A percentile compares a stretch with the other conserved stretches of the same genome.
Conservation (phyloP, 2,113 vertebrate species). For the Eptesicus fuscus region DNA sequence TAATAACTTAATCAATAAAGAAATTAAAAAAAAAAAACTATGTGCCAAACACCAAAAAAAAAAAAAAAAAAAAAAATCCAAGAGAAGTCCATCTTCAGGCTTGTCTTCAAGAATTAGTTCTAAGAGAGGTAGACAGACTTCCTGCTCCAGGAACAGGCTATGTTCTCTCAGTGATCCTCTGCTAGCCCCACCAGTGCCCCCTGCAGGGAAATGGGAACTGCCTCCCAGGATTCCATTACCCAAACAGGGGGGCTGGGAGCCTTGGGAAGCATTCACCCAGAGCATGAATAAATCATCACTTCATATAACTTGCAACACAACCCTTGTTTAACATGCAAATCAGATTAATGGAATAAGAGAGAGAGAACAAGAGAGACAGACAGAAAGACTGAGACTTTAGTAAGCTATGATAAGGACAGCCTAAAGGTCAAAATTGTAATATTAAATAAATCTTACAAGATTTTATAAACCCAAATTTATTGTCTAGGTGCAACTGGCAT, state of each 20-base stretch:
- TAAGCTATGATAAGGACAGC: constrained; percentile 75
- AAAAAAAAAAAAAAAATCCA: neutral
- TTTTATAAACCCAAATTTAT: constrained; percentile 88
- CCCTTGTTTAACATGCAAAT: constrained; percentile 77
- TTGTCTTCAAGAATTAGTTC: neutral
- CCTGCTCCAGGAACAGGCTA: neutral
- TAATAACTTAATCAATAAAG: no score
- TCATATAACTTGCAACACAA: constrained; percentile 63
- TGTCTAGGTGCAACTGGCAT: constrained; percentile 87
- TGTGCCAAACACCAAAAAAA: no score
- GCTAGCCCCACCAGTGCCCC: neutral
- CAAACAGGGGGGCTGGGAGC: neutral
- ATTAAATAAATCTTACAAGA: constrained; percentile 86
- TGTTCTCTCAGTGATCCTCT: neutral
- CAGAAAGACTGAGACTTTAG: constrained; percentile 64
- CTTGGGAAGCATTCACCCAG: neutral
- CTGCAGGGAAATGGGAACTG: neutral
- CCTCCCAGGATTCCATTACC: neutral
- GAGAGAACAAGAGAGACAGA: neutral
- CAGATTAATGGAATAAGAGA: constrained; percentile 72
- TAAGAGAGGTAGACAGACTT: neutral
- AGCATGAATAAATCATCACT: constrained; percentile 53
- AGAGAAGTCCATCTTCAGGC: neutral
- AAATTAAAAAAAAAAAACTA: no score
- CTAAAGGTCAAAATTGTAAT: constrained; percentile 87